Conservation (phyloP, 2,113 vertebrate species). For the Falco punctatus region DNA sequence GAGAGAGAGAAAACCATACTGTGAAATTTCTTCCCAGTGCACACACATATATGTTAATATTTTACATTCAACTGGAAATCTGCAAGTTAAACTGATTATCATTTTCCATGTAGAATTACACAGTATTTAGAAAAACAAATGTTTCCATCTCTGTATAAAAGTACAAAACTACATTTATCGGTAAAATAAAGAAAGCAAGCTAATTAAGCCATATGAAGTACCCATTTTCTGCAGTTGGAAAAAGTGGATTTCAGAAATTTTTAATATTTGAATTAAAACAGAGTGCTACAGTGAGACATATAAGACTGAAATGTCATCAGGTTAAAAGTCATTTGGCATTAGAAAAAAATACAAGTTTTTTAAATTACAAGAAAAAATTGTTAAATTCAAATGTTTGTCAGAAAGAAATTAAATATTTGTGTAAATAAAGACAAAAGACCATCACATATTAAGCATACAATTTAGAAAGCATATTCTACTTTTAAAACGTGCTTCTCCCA, state of each 20-base stretch:
- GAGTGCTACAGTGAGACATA: not conserved
- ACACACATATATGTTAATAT: not conserved
- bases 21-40: not conserved
- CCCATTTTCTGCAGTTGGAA: not conserved
- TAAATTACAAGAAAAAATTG: not conserved
- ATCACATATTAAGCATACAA: not conserved
- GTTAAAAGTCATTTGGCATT: not conserved
- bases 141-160: not conserved
- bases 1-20: not conserved
- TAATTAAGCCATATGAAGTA: not conserved
- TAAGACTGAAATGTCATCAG: not conserved
- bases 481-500: not conserved
- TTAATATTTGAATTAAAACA: not conserved
- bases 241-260: not conserved
- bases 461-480: not conserved
- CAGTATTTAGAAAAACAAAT: not conserved
- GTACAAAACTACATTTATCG: not conserved
- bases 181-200: not conserved
- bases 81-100: not conserved
- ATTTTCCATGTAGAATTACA: not conserved
- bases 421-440: not conserved
- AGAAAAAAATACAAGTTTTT: not conserved
- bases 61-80: not conserved
- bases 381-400: not conserved
- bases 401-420: not conserved